phyloP scores from a whole-genome alignment of 92 coral and sea anemone species.

The Bergia sp. region DNA sequence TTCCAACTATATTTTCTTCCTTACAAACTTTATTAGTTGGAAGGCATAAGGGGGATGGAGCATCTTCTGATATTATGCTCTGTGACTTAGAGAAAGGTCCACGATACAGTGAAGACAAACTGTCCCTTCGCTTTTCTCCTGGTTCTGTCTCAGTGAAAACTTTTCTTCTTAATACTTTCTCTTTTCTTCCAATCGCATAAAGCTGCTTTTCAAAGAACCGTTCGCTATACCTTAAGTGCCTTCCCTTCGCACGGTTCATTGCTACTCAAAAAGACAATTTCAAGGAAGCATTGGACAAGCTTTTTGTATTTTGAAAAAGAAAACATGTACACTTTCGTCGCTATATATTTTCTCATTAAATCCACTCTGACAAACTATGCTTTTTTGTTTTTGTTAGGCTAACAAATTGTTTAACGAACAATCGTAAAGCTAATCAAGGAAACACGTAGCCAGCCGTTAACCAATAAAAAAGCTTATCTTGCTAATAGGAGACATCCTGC shows the following conservation, averaged over 20 bases:
- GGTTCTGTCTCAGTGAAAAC: neutral
- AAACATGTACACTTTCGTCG: neutral
- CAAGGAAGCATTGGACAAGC: neutral
- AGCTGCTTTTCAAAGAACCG: conserved; percentile 28
- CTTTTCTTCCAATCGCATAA: conserved; percentile 11
- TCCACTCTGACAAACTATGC: neutral
- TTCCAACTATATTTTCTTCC: neutral
- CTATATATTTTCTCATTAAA: neutral
- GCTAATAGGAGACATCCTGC: neutral
- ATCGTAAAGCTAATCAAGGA: neutral
- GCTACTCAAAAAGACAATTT: neutral
- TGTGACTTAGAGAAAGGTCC: conserved; percentile 22
- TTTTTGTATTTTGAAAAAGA: neutral
- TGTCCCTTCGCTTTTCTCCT: neutral
- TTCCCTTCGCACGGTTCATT: neutral
- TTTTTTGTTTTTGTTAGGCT: neutral
- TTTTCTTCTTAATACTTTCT: neutral
- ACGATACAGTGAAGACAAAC: neutral
- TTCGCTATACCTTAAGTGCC: neutral
- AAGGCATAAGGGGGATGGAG: neutral
- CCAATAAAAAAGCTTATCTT: neutral
- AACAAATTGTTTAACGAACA: neutral
- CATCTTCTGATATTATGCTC: neutral
- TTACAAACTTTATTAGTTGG: neutral
- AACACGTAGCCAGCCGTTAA: neutral